Percentiles rank a stretch among this genome's conserved stretches.
These are phyloP conservation scores for Tenodera sinensis DNA, from an alignment of 2,888 invertebrate species.

Conservation along the genomic window DNA sequence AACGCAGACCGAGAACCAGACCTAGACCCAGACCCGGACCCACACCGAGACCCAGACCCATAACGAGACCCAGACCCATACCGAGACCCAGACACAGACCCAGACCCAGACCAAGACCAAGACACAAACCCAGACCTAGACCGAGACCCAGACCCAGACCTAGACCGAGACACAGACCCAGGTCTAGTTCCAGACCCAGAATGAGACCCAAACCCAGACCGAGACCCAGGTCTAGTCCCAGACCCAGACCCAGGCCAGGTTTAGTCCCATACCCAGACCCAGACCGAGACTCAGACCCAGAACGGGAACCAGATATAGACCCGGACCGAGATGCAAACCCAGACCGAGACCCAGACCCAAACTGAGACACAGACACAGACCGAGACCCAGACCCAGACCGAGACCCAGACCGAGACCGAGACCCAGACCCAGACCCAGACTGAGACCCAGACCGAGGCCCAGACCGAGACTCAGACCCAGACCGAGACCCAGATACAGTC, in stretches of 20 bases:
- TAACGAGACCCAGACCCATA: too few species aligned
- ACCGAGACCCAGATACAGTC: neutral
- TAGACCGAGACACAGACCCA: neutral
- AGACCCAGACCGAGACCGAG: constrained; percentile 34
- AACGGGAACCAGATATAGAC: constrained; percentile 37
- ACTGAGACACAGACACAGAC: constrained; percentile 36
- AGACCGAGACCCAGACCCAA: constrained; percentile 26
- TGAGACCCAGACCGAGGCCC: too few species aligned
- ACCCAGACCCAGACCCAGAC: constrained; percentile 27
- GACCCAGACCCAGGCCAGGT: too few species aligned
- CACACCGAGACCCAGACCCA: too few species aligned
- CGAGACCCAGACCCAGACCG: constrained; percentile 32
- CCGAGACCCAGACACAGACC: too few species aligned
- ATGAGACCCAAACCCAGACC: too few species aligned
- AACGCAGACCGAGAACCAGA: too few species aligned
- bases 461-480: neutral
- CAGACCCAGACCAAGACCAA: neutral
- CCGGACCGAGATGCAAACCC: constrained; percentile 34
- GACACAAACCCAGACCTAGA: neutral
- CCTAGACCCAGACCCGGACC: too few species aligned
- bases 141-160: neutral
- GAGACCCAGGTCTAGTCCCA: too few species aligned
- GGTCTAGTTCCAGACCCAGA: neutral
- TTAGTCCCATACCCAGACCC: neutral
- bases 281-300: constrained; percentile 26